A percentile compares a stretch with the other conserved stretches of the same genome.
phyloP scores from a whole-genome alignment of 2,888 invertebrate species.

The Ophion obscuratus region DNA sequence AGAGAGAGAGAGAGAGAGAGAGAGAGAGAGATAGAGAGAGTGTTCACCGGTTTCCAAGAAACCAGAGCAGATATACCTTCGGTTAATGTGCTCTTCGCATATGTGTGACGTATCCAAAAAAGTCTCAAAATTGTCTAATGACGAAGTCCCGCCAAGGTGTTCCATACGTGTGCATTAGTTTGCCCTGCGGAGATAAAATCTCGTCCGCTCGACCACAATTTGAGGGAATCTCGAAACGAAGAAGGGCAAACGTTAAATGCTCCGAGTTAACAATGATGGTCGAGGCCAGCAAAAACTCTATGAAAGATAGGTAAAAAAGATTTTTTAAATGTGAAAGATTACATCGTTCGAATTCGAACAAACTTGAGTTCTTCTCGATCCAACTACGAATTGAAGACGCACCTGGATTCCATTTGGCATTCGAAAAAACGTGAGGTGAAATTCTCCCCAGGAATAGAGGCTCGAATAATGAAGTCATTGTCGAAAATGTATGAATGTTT shows the following conservation, averaged over 20 bases:
- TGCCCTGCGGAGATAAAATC: slow-evolving; percentile 24
- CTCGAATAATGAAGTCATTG: too few relatives aligned
- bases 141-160: slow-evolving; percentile 72
- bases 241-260: slow-evolving; percentile 8
- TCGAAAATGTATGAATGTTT: too few relatives aligned
- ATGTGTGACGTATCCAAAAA: slow-evolving; percentile 66
- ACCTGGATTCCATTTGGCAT: too few relatives aligned
- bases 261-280: slow-evolving; percentile 13
- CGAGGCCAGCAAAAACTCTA: slow-evolving; percentile 1
- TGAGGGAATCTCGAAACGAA: neutral
- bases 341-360: too few relatives aligned
- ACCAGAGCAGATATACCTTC: slow-evolving; percentile 68
- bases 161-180: slow-evolving; percentile 3
- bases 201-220: slow-evolving; percentile 8
- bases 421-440: too few relatives aligned
- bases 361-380: too few relatives aligned
- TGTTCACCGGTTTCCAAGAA: slow-evolving; percentile 77
- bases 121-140: slow-evolving; percentile 82
- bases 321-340: too few relatives aligned
- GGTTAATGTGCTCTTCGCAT: slow-evolving; percentile 80
- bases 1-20: too few relatives aligned
- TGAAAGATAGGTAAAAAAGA: too few relatives aligned
- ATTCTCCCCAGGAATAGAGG: too few relatives aligned
- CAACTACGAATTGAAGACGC: too few relatives aligned
- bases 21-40: slow-evolving; percentile 6